phyloP scores from a whole-genome alignment of 2,797 vertebrate genomes.

The Characodon lateralis region DNA sequence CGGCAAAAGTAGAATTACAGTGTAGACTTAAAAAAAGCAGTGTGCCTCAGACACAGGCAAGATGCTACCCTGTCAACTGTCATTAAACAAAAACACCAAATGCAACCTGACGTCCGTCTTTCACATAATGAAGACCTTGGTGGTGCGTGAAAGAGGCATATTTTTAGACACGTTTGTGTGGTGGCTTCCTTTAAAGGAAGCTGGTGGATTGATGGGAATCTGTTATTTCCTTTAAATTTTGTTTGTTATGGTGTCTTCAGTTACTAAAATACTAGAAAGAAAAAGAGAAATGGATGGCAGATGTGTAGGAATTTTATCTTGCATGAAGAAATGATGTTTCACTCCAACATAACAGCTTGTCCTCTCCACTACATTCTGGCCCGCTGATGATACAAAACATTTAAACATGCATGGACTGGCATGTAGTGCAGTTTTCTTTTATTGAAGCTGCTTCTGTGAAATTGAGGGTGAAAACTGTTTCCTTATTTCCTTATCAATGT shows the following conservation, averaged over 20 bases:
- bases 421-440: constrained; percentile 51
- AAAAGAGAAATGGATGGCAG: constrained; percentile 46
- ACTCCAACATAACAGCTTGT: constrained; percentile 68
- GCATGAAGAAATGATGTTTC: constrained; percentile 50
- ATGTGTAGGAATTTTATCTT: constrained; percentile 52
- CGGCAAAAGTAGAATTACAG: constrained; percentile 66
- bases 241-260: constrained; percentile 73
- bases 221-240: constrained; percentile 74
- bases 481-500: constrained; percentile 57
- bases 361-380: constrained; percentile 42
- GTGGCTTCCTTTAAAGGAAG: constrained; percentile 61
- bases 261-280: constrained; percentile 67
- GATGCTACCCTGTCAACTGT: constrained; percentile 77
- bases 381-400: constrained; percentile 49
- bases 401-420: constrained; percentile 57
- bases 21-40: constrained; percentile 65
- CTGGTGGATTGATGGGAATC: constrained; percentile 77
- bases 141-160: constrained; percentile 82
- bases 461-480: constrained; percentile 58
- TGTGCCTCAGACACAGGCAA: constrained; percentile 72
- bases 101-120: constrained; percentile 77
- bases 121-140: constrained; percentile 84
- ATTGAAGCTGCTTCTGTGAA: constrained; percentile 59
- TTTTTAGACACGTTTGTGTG: constrained; percentile 74
- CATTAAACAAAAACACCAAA: constrained; percentile 74